These are phyloP conservation scores for Araneus ventricosus DNA, from an alignment of 1,140 invertebrate genomes.

Conservation along the genomic window DNA sequence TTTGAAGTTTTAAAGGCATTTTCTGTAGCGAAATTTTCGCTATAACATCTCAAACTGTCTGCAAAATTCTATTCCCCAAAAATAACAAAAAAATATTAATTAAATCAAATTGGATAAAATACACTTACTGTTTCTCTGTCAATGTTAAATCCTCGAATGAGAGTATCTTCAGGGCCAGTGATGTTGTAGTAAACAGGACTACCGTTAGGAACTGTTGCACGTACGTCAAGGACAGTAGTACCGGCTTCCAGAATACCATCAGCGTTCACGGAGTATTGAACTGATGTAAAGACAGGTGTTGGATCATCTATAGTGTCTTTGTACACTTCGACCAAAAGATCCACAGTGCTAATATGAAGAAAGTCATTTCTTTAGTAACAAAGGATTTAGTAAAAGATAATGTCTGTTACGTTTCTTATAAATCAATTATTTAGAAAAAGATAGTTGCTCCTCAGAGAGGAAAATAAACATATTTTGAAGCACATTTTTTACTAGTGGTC, in stretches of 20 bases:
- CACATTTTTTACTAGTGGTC: too few relatives aligned
- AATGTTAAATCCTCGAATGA: slow-evolving; percentile 77
- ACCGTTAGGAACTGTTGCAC: slow-evolving; percentile 77
- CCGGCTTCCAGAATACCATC: slow-evolving; percentile 77
- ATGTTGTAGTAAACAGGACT: slow-evolving; percentile 77
- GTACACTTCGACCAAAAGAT: slow-evolving; percentile 77
- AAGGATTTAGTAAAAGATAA: background rate
- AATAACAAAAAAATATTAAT: too few relatives aligned
- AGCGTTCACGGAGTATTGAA: slow-evolving; percentile 77
- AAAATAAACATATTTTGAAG: too few relatives aligned
- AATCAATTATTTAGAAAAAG: too few relatives aligned
- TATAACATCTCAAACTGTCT: too few relatives aligned
- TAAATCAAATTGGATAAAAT: too few relatives aligned
- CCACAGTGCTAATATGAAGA: slow-evolving; percentile 65
- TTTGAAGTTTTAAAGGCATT: too few relatives aligned
- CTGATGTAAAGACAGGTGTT: slow-evolving; percentile 77
- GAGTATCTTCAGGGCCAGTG: slow-evolving; percentile 69
- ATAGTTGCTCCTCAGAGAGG: too few relatives aligned
- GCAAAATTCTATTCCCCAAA: too few relatives aligned
- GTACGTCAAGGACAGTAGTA: slow-evolving; percentile 74
- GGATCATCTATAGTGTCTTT: slow-evolving; percentile 77
- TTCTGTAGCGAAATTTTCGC: too few relatives aligned
- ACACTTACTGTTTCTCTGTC: slow-evolving; percentile 77
- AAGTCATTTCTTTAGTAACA: background rate
- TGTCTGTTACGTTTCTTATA: background rate